Evolutionary conservation across 2,113 vertebrate genomes (phyloP).

Genomic region (Hippolais icterina): DNA sequence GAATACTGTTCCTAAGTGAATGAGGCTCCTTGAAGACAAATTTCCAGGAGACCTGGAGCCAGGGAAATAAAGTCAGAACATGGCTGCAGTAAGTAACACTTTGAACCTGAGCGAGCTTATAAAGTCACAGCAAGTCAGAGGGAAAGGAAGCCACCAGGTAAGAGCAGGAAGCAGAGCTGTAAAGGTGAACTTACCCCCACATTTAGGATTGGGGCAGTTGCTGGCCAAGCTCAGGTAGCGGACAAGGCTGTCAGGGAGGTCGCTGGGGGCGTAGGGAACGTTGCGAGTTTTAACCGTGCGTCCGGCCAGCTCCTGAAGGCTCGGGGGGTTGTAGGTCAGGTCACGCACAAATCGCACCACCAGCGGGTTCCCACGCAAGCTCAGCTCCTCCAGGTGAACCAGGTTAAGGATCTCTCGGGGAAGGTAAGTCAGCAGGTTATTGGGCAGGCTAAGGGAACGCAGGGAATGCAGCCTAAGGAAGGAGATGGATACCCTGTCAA

Average conservation of each 20-base stretch:
- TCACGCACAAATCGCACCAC: slow-evolving; percentile 86
- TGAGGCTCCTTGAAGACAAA: background rate
- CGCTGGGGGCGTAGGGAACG: slow-evolving; percentile 76
- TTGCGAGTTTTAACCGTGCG: slow-evolving; percentile 77
- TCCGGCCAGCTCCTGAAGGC: slow-evolving; percentile 79
- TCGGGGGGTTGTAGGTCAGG: slow-evolving; percentile 76
- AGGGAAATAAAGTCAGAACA: background rate
- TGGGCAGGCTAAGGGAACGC: slow-evolving; percentile 95
- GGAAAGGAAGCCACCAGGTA: background rate
- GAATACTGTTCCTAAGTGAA: background rate
- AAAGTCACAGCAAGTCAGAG: background rate
- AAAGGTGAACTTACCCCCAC: slow-evolving; percentile 80
- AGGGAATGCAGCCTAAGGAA: slow-evolving; percentile 86
- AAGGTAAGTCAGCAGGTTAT: slow-evolving; percentile 95
- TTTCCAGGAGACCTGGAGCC: background rate
- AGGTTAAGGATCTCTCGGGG: slow-evolving; percentile 94
- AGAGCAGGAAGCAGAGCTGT: background rate
- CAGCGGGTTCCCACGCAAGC: slow-evolving; percentile 93
- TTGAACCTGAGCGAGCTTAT: background rate
- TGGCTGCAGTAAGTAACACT: background rate
- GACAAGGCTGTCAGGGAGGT: slow-evolving; percentile 86
- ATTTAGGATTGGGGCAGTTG: slow-evolving; percentile 98
- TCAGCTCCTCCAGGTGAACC: slow-evolving; percentile 92
- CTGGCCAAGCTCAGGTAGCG: slow-evolving; percentile 90
- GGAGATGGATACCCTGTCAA: background rate